phyloP scores from a whole-genome alignment of 2,888 invertebrate species.

The Xestia ashworthii region DNA sequence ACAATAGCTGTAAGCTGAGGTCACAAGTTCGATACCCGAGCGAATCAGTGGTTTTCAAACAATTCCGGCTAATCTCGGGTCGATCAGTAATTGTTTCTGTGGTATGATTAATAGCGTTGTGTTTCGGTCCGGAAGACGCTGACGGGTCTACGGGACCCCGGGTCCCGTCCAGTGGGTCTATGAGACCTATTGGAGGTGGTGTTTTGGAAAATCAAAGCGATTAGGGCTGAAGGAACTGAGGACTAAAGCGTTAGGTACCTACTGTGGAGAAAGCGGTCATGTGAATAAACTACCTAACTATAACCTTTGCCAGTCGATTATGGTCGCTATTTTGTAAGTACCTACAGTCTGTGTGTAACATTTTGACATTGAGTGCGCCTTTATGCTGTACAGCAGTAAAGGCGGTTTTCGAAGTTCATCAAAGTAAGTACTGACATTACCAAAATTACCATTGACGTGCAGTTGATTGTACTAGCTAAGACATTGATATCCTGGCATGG shows the following conservation, averaged over 20 bases:
- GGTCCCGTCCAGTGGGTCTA: not conserved
- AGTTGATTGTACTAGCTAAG: not conserved
- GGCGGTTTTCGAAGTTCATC: not conserved
- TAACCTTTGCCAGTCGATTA: not conserved
- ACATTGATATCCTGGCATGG: not conserved
- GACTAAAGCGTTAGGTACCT: conserved; percentile 20
- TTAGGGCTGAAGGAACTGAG: conserved; percentile 18
- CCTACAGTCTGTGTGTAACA: not conserved
- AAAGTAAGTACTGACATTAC: not conserved
- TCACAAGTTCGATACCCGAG: conserved; percentile 41
- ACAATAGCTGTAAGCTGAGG: conserved; percentile 26
- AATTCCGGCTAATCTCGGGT: conserved; percentile 44
- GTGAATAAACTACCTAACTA: conserved; percentile 36
- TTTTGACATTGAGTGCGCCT: not conserved
- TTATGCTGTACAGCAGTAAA: not conserved
- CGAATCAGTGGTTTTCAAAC: conserved; percentile 48
- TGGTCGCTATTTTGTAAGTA: not conserved
- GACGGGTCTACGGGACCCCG: not conserved
- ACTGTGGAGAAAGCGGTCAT: conserved; percentile 36
- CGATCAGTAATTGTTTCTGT: conserved; percentile 49
- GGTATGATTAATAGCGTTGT: conserved; percentile 51
- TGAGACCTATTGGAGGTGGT: conserved; percentile 43
- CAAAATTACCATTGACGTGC: not conserved
- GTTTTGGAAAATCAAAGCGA: conserved; percentile 64
- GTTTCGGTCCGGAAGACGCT: conserved; percentile 31